Percentiles rank a stretch among this genome's conserved stretches.
These are phyloP conservation scores for Toxostoma redivivum DNA, from an alignment of 2,113 vertebrate genomes.

Conservation along the genomic window DNA sequence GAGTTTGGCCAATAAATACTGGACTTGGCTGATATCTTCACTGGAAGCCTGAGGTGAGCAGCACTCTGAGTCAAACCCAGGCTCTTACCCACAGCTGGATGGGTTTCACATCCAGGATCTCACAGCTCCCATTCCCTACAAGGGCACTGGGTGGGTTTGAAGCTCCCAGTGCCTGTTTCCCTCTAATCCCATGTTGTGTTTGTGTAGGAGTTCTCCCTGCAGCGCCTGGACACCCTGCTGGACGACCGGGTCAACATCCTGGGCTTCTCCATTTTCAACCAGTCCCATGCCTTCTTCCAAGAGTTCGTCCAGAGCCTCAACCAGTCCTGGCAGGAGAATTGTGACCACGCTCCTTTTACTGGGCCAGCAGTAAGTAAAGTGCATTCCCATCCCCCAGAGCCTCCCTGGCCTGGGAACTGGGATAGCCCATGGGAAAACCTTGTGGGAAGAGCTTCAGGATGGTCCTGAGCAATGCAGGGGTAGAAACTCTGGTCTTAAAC, in stretches of 20 bases:
- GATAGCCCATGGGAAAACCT: background rate
- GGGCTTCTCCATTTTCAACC: slow-evolving; percentile 97
- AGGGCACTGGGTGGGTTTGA: background rate
- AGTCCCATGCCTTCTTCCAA: slow-evolving; percentile 91
- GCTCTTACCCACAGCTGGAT: rapidly evolving
- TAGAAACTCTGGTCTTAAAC: background rate
- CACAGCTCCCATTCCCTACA: background rate
- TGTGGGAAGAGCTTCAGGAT: background rate
- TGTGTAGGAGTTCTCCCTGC: slow-evolving; percentile 90
- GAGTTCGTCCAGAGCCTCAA: slow-evolving; percentile 95
- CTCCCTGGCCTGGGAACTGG: background rate
- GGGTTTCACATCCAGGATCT: background rate
- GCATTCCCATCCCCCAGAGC: background rate
- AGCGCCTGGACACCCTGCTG: slow-evolving; percentile 84
- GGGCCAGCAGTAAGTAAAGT: slow-evolving; percentile 86
- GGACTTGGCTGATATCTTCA: background rate
- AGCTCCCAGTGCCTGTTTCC: background rate
- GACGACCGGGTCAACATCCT: slow-evolving; percentile 92
- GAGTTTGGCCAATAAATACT: background rate
- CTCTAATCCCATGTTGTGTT: slow-evolving; percentile 24
- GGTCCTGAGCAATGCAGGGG: background rate
- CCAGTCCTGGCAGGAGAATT: slow-evolving; percentile 98
- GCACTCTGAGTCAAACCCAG: rapidly evolving
- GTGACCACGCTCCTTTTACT: slow-evolving; percentile 92
- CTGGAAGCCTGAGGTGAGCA: background rate